These are phyloP conservation scores for Leucopsar rothschildi DNA, from an alignment of 2,113 vertebrate species.

Conservation along the genomic window DNA sequence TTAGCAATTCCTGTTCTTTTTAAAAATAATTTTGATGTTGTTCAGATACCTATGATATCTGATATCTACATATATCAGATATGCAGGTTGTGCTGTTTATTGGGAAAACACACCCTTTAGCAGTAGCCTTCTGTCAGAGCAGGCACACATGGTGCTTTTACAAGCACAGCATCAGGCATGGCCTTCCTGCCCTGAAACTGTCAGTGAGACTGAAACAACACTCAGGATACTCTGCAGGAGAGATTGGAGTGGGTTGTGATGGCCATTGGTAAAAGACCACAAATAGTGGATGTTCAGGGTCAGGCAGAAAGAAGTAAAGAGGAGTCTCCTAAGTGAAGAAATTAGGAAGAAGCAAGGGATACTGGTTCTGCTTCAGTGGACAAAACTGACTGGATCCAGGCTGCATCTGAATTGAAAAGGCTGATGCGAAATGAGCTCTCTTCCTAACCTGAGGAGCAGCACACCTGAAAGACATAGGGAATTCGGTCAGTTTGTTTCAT, in stretches of 20 bases:
- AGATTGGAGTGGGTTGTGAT: not conserved
- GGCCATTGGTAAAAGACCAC: not conserved
- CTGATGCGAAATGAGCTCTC: not conserved
- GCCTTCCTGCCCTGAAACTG: not conserved
- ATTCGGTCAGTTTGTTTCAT: not conserved
- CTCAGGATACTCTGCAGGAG: not conserved
- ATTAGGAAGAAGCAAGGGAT: not conserved
- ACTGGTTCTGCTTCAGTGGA: not conserved
- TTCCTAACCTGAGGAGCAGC: not conserved
- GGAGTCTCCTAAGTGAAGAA: not conserved
- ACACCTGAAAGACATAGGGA: not conserved
- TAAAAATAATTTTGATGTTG: not conserved
- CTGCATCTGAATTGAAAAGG: not conserved
- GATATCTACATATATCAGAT: not conserved
- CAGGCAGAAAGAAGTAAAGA: not conserved
- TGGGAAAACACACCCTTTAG: not conserved
- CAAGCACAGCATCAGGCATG: not conserved
- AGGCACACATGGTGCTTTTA: not conserved
- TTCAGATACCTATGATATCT: not conserved
- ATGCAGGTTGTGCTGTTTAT: not conserved
- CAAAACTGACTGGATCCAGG: not conserved
- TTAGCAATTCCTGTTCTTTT: slow-evolving; percentile 15
- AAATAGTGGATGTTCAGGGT: rapidly evolving
- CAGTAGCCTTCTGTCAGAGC: not conserved
- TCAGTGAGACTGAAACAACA: not conserved